Base-by-base conservation (phyloP, 2,797 vertebrate genomes). In the Pitangus sulphuratus region DNA sequence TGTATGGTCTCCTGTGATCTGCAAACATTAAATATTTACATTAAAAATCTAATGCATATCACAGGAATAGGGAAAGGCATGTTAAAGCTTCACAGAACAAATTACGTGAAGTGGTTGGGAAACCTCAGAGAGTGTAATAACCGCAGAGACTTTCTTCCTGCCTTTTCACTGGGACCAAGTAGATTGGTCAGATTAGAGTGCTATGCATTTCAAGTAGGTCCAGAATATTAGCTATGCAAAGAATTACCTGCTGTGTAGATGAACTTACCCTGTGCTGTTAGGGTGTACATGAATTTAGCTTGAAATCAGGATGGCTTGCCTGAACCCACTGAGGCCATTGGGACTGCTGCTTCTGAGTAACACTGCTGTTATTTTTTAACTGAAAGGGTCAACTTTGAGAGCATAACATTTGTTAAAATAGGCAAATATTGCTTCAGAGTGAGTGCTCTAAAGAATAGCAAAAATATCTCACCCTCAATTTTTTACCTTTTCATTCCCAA, bases 31-130 rank as follows among this genome's bases (percentile, higher is more conserved):
- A 88, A 93, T 88, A 90, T 86, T 88, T 90, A 75, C 7, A 0
- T 91, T 84, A 61, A 91, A 81, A 84, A 88, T 84, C 88, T 81
- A 72, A 81, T 58, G 66, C 70, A 47, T 74, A 72, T 88, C 79
- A 69, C 80, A 91, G 91, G 58, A 84, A 24, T 53, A 51, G 65
- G 42, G 70, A 42, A 72, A 79, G 66, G 58, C 50, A 10, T 44
- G 90, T 84, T 58, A 61, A 93, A 72, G 75, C 20, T 87, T 85
- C 57, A 24, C 18, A 24, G 57, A 78, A 79, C 3, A n/a, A 71
- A 78, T 78, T 74, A 72, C 0, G 0, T 71, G 76, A 64, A 80
- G 42, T 4, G n/a, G 19, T 25, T 61, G 84, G 87, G 61, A 76
- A 86, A 65, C 47, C 57, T 92, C 2, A 1, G 48, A 53, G 69